Base-by-base conservation (phyloP, 2,113 vertebrate genomes). In the Raja brachyura region DNA sequence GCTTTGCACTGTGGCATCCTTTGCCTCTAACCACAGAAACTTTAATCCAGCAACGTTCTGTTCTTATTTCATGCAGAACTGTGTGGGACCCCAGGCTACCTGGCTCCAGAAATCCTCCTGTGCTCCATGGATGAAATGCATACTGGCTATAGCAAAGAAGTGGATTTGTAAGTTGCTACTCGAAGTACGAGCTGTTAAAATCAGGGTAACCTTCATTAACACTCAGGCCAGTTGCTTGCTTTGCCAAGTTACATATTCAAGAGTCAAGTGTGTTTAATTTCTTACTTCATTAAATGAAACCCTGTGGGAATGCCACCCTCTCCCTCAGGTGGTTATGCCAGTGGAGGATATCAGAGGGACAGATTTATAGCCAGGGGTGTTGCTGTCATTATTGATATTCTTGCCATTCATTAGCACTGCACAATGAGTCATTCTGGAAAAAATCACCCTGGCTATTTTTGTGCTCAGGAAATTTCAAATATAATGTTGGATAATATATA, bases 51-150 rank as follows among this genome's bases (percentile, higher is more conserved):
- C 14, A 68, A 31, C 61, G 33, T 63, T 39, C 31, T 61, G 11
- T 59, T 93, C 48, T n/a, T 94, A 92, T 94, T 83, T 86, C 28
- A 33, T 93, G 11, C 94, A 99, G 99, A 99, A 95, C 97, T 99
- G 93, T 99, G 97, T 31, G 99, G 99, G 93, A 99, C 99, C 0
- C 99, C 99, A 76, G 98, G 97, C 25, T 99, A 99, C 95, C 96
- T 99, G 93, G 98, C 99, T 56, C 99, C 99, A 0, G 99, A 99
- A 95, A 99, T 99, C 94, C 97, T 99, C 0, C 96, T 98, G 94
- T 99, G 98, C 94, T 99, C 98, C 94, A 99, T 99, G 99, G 97
- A 99, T 0, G 95, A 97, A 0, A 95, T 96, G 90, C 97, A 99
- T 81, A 93, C 94, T 11, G 98, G 99, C 95, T 99, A 99, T 0